Percentiles rank a stretch among this genome's conserved stretches.
Conservation (phyloP, 2,113 vertebrate genomes). For the Rhabdomys dilectus region DNA sequence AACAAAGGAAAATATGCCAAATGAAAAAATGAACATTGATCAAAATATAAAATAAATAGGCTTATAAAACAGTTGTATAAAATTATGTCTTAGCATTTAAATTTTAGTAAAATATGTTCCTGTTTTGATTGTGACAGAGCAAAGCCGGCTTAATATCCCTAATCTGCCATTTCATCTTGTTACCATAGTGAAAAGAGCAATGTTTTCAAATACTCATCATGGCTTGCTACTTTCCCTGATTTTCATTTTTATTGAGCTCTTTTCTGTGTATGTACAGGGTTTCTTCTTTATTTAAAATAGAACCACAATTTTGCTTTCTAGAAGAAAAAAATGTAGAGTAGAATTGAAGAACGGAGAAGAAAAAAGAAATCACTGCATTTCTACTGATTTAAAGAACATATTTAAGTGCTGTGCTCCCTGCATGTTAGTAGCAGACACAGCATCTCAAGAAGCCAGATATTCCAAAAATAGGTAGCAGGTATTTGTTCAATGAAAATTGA, state of each 20-base stretch:
- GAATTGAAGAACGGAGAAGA: not conserved
- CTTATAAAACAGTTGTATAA: constrained; percentile 26
- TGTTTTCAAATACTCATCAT: constrained; percentile 57
- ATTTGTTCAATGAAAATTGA: constrained; percentile 3
- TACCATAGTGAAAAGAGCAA: constrained; percentile 36
- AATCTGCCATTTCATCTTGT: constrained; percentile 32
- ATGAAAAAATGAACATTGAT: constrained; percentile 11
- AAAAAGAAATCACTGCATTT: not conserved
- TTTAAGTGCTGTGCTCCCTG: not conserved
- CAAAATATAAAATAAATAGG: constrained; percentile 41
- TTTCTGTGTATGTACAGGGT: not conserved
- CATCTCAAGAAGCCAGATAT: not conserved
- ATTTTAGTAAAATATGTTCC: constrained; percentile 53
- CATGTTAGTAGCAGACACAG: not conserved
- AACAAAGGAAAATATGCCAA: not conserved
- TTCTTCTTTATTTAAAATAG: constrained; percentile 39
- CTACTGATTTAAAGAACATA: not conserved
- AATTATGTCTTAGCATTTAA: constrained; percentile 25
- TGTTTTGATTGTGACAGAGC: constrained; percentile 32
- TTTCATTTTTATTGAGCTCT: constrained; percentile 25
- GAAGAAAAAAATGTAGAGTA: not conserved
- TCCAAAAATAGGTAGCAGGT: not conserved
- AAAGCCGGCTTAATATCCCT: constrained; percentile 49
- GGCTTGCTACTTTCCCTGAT: not conserved
- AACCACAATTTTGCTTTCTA: not conserved